phyloP scores from a whole-genome alignment of 2,888 invertebrate species.

The Seira sanloemensis region DNA sequence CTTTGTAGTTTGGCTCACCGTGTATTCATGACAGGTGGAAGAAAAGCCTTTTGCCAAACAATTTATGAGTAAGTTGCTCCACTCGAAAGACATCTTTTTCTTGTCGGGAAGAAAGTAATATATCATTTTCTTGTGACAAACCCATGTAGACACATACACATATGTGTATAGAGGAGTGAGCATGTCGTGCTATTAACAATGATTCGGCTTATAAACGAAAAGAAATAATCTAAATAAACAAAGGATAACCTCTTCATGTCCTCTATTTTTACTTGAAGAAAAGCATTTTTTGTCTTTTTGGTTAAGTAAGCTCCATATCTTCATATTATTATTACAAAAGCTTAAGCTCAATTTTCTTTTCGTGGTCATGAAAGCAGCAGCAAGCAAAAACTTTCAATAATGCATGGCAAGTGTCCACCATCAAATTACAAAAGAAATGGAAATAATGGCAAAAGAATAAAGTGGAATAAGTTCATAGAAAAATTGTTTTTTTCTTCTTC shows the following conservation, averaged over 20 bases:
- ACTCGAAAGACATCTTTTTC: constrained; percentile 45
- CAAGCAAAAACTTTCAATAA: constrained; percentile 31
- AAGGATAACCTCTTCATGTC: constrained; percentile 42
- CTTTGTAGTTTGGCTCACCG: neutral
- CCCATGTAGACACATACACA: too few species aligned
- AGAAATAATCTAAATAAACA: constrained; percentile 41
- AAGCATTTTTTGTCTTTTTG: constrained; percentile 11
- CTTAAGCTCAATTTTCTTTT: constrained; percentile 5
- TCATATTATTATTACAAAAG: constrained; percentile 15
- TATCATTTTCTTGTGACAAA: constrained; percentile 33
- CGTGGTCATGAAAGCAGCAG: neutral
- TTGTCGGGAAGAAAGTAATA: constrained; percentile 40
- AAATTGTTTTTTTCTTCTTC: neutral
- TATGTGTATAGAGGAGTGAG: too few species aligned
- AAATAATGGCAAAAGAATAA: constrained; percentile 16
- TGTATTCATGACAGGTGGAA: constrained; percentile 52
- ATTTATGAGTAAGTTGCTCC: constrained; percentile 49
- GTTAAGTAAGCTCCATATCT: constrained; percentile 31
- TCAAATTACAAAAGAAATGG: neutral
- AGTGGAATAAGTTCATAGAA: neutral
- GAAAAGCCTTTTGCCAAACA: constrained; percentile 43
- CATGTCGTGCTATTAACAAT: neutral
- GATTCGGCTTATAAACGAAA: constrained; percentile 10
- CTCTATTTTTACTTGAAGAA: constrained; percentile 15
- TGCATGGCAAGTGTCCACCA: constrained; percentile 1